Base-by-base conservation (phyloP, 1,140 invertebrate species). In the Druon quercuslanigerum region DNA sequence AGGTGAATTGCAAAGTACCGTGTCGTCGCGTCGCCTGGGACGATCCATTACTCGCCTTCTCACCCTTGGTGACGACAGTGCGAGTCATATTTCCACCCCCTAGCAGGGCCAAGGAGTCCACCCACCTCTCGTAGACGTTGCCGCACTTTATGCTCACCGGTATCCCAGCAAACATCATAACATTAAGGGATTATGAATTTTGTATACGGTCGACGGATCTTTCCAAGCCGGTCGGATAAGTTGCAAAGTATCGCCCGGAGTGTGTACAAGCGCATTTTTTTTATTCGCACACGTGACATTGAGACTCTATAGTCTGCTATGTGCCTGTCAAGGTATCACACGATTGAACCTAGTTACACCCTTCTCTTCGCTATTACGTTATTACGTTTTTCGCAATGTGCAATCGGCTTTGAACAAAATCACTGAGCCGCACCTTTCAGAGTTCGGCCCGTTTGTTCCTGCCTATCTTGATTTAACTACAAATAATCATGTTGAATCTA, bases 121-220 rank as follows among this genome's bases (percentile, higher is more conserved):
- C 51, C 56, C 72, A 76, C 25, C 66, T 54, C n/a, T 40, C 51
- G 51, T 17, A 50, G 76, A 77, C 82, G 84, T 83, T 76, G 72
- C 79, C 82, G 73, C 82, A 78, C 83, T 85, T 86, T 87, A 86
- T 87, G 83, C 81, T 83, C 87, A 78, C 73, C 76, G 73, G 79
- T 73, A 78, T 81, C 81, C 78, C 40, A 46, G 85, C 83, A 86
- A 88, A 90, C 85, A 87, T 88, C 87, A 87, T 86, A 89, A 86
- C 85, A 80, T 80, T 79, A 74, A 79, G 78, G 82, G 83, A 89
- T 89, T 89, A 89, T 89, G 83, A 89, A 89, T 89, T 89, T 89
- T 86, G 84, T 88, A 89, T 86, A 85, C 78, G 73, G 73, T 79
- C 74, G 74, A 79, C 81, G 83, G 79, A 84, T 87, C 83, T 76